A percentile compares a stretch with the other conserved stretches of the same genome.
phyloP scores from a whole-genome alignment of 2,888 invertebrate species.

The Aphodius sticticus region DNA sequence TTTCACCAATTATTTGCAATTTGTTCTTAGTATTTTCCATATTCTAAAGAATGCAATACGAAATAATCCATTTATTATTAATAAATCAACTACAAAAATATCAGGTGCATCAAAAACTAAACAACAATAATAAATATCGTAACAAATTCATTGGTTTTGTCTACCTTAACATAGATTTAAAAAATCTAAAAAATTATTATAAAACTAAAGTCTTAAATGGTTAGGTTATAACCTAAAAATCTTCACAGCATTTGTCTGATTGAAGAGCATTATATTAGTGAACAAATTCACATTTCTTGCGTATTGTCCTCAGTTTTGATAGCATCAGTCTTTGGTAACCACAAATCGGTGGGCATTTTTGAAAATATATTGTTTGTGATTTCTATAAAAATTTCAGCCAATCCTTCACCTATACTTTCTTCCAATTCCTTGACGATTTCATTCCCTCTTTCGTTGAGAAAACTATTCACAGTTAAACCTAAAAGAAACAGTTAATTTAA shows the following conservation, averaged over 20 bases:
- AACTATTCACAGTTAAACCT: slow-evolving; percentile 67
- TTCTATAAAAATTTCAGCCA: slow-evolving; percentile 65
- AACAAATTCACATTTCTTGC: slow-evolving; percentile 35
- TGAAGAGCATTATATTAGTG: slow-evolving; percentile 4
- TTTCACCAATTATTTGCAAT: too few relatives aligned
- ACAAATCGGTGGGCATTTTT: slow-evolving; percentile 66
- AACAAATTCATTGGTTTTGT: neutral
- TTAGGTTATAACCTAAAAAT: neutral
- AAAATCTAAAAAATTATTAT: neutral
- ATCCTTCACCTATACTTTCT: slow-evolving; percentile 64
- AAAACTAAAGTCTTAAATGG: neutral
- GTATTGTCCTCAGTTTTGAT: neutral
- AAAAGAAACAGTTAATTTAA: slow-evolving; percentile 39
- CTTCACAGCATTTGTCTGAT: neutral
- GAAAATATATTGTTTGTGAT: slow-evolving; percentile 67
- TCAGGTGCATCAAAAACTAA: slow-evolving; percentile 6
- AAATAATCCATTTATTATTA: neutral
- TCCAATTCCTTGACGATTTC: slow-evolving; percentile 68
- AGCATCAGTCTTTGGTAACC: slow-evolving; percentile 55
- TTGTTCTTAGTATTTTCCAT: too few relatives aligned
- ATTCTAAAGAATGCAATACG: neutral
- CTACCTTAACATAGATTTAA: neutral
- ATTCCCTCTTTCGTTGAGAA: slow-evolving; percentile 67
- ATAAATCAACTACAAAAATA: neutral
- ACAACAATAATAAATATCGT: slow-evolving; percentile 17